Evolutionary conservation across 2,113 vertebrate species (phyloP).

Genomic region (Physeter macrocephalus): DNA sequence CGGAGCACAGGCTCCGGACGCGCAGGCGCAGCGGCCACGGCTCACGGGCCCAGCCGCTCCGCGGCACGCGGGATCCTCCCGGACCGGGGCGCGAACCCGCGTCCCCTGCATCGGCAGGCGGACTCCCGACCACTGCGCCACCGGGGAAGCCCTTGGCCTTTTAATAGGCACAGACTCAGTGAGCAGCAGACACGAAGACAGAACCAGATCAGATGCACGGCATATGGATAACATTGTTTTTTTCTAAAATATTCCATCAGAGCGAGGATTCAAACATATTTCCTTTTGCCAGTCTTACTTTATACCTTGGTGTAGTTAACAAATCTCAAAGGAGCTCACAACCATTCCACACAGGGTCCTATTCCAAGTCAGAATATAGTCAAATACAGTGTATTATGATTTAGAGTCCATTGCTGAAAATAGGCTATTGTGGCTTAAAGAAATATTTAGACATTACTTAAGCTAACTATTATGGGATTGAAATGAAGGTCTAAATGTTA

Average conservation of each 20-base stretch:
- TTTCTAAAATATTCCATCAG: neutral
- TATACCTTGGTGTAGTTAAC: neutral
- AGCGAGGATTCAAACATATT: neutral
- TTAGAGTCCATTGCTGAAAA: constrained; percentile 57
- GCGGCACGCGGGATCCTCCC: too few relatives aligned
- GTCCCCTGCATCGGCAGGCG: too few relatives aligned
- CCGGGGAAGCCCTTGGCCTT: constrained; percentile 29
- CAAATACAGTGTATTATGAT: neutral
- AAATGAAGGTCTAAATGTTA: constrained; percentile 57
- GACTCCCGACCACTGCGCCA: too few relatives aligned
- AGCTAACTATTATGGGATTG: constrained; percentile 58
- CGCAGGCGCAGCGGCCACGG: too few relatives aligned
- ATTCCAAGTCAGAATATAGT: constrained; percentile 21
- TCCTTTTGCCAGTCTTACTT: neutral
- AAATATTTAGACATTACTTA: constrained; percentile 71
- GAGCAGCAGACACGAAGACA: too few relatives aligned
- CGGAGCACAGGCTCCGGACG: too few relatives aligned
- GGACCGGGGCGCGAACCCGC: too few relatives aligned
- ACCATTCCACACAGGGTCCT: neutral
- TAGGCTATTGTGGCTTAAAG: constrained; percentile 58
- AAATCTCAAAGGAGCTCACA: neutral
- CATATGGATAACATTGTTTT: neutral
- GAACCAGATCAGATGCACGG: neutral
- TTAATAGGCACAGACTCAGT: neutral
- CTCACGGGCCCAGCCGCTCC: too few relatives aligned